Evolutionary conservation across 2,797 vertebrate species (phyloP), one percentile per base, ranked within the genome.

Genomic region (Sebastes hubbsi): DNA sequence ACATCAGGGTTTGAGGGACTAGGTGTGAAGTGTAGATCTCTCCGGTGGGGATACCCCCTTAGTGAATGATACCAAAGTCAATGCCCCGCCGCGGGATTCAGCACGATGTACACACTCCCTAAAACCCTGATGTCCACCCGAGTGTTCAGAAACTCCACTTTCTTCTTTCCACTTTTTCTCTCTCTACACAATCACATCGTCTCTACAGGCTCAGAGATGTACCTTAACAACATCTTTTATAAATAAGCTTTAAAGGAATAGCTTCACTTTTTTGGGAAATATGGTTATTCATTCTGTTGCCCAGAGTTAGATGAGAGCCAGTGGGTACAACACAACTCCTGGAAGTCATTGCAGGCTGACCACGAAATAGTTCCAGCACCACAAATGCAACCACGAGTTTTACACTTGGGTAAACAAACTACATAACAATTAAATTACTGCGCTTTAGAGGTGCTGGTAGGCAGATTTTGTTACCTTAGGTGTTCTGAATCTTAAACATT

Each of bases 51-150:
- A 92, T 91, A 92, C 92, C 94, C 93, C 90, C 90, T 76, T 81
- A 91, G 93, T 92, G 94, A 95, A 96, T 94, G 94, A 96, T 96
- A 95, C 96, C 95, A 96, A 96, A 96, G 95, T 93, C 81, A 92
- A 95, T 92, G 92, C 93, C 91, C 88, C 62, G 80, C 88, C 82
- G 20, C 38, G 78, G 74, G 93, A 89, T 80, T 72, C 22, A 38
- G 82, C 87, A 58, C 66, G 0, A 77, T 56, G 27, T 59, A 64
- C 78, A 80, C 59, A 1, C 83, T 86, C 85, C 85, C 87, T 71
- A 32, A 81, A 80, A 82, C n/a, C 84, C 87, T 81, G 78, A 83
- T 8, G 68, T 81, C 42, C 81, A 42, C 42, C 11, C 0, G 9
- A 83, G 81, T 76, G 86, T 68, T 79, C 38, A 59, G 69, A 76